phyloP scores from a whole-genome alignment of 2,888 invertebrate genomes.

The Leptopilina drosophilae region DNA sequence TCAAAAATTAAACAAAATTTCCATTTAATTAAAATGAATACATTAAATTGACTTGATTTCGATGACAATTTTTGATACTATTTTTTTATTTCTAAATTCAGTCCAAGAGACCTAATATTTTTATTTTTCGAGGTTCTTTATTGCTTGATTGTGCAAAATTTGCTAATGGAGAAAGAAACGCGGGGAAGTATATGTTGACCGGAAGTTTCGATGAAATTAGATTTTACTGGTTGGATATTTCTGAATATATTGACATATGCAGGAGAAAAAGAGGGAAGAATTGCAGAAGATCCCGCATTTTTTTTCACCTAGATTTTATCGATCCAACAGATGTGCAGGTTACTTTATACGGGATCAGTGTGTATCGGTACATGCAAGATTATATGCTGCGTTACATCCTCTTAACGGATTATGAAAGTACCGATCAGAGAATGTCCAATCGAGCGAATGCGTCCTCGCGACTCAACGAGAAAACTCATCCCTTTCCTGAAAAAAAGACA shows the following conservation, averaged over 20 bases:
- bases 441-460: constrained; percentile 13
- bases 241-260: background rate
- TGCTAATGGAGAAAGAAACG: background rate
- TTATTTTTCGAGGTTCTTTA: background rate
- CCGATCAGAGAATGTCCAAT: constrained; percentile 25
- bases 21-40: too few relatives aligned
- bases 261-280: background rate
- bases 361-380: constrained; percentile 29
- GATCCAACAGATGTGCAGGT: constrained; percentile 5
- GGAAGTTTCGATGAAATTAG: constrained; percentile 1
- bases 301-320: constrained; percentile 22
- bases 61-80: too few relatives aligned
- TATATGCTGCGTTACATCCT: constrained; percentile 35
- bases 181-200: background rate
- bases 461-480: constrained; percentile 13
- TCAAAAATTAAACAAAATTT: too few relatives aligned
- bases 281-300: background rate
- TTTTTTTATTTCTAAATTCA: too few relatives aligned
- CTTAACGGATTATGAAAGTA: constrained; percentile 27
- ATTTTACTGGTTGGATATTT: background rate
- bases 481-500: background rate
- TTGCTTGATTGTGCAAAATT: background rate
- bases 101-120: too few relatives aligned
- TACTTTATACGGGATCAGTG: constrained; percentile 20
- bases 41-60: too few relatives aligned